phyloP scores from a whole-genome alignment of 2,797 vertebrate species.

The Zenarchopterus dispar region DNA sequence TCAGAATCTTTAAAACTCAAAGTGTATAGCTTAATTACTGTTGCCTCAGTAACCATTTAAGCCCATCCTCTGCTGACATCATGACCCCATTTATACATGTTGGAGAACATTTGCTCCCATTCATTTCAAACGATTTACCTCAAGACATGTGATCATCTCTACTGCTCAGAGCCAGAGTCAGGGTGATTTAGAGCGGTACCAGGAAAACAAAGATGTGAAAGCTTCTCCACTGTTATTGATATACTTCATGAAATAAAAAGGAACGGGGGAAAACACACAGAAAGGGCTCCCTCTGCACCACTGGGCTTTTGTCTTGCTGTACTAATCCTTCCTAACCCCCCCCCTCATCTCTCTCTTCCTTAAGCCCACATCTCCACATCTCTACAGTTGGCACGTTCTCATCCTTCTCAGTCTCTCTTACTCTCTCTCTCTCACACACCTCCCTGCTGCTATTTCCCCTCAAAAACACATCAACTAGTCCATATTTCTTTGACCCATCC shows the following conservation, averaged over 20 bases:
- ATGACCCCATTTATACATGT: slow-evolving; percentile 36
- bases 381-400: slow-evolving; percentile 26
- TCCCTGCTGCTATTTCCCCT: slow-evolving; percentile 11
- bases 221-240: slow-evolving; percentile 37
- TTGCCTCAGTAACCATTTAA: slow-evolving; percentile 43
- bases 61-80: slow-evolving; percentile 33
- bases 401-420: slow-evolving; percentile 19
- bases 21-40: slow-evolving; percentile 13
- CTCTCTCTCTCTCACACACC: not conserved
- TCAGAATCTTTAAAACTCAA: slow-evolving; percentile 14
- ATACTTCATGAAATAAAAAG: slow-evolving; percentile 29
- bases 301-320: slow-evolving; percentile 64
- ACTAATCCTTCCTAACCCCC: slow-evolving; percentile 63
- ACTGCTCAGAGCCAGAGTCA: slow-evolving; percentile 17
- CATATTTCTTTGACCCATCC: slow-evolving; percentile 41
- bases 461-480: slow-evolving; percentile 10
- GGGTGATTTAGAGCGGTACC: not conserved
- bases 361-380: slow-evolving; percentile 47
- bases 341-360: slow-evolving; percentile 36
- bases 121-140: slow-evolving; percentile 26
- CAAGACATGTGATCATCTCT: slow-evolving; percentile 24
- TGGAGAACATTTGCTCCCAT: slow-evolving; percentile 57
- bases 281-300: slow-evolving; percentile 24
- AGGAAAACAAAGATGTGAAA: not conserved
- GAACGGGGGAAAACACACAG: slow-evolving; percentile 6